A percentile compares a stretch with the other conserved stretches of the same genome.
Evolutionary conservation across 2,797 vertebrate species (phyloP).

Genomic region (Leuciscus waleckii): DNA sequence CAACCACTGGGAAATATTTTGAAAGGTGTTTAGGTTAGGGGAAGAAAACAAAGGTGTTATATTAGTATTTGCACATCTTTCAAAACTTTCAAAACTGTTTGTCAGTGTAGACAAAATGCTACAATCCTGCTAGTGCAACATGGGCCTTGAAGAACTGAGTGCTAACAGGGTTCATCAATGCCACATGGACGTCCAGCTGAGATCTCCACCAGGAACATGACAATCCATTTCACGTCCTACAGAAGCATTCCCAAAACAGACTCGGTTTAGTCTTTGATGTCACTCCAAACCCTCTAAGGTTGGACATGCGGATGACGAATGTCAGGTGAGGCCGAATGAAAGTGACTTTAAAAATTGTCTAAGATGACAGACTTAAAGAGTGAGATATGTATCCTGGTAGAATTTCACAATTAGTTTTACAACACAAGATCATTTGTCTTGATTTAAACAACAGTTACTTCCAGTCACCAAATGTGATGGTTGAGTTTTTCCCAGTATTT

Average conservation of each 20-base stretch:
- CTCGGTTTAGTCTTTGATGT: neutral
- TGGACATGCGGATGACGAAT: neutral
- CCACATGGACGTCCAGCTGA: conserved; percentile 26
- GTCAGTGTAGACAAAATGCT: neutral
- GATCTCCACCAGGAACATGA: conserved; percentile 62
- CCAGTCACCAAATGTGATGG: neutral
- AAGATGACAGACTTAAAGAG: neutral
- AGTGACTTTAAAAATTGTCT: neutral
- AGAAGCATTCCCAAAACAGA: conserved; percentile 17
- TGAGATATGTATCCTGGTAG: neutral
- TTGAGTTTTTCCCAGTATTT: neutral
- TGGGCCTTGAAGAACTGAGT: conserved; percentile 3
- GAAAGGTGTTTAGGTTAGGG: neutral
- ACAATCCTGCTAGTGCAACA: neutral
- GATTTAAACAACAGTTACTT: neutral
- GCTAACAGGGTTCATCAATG: conserved; percentile 58
- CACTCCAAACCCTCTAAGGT: neutral
- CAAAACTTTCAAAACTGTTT: neutral
- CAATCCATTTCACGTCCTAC: conserved; percentile 69
- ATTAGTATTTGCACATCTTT: neutral
- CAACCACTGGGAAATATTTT: neutral
- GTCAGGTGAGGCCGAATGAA: neutral
- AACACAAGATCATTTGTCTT: neutral
- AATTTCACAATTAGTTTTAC: neutral
- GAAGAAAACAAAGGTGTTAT: conserved; percentile 10